phyloP scores from a whole-genome alignment of 1,140 invertebrate genomes.

The Colletes gigas region DNA sequence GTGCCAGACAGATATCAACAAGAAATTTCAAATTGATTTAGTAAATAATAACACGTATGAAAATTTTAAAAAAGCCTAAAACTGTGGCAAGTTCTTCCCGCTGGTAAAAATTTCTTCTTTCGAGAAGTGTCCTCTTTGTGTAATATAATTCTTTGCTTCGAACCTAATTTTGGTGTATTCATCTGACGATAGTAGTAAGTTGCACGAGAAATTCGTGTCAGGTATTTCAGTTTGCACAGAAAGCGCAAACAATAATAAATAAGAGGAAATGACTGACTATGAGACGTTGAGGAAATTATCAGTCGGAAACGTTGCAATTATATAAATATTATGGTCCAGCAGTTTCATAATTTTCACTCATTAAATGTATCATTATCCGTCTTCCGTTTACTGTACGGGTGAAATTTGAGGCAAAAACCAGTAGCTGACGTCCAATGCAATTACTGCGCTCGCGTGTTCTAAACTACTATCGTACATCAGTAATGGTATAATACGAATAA shows the following conservation, averaged over 20 bases:
- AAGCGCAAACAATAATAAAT: not conserved
- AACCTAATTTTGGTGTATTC: too few relatives aligned
- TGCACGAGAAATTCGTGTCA: not conserved
- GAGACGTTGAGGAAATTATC: slow-evolving; percentile 1
- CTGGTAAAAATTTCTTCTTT: too few relatives aligned
- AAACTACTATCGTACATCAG: slow-evolving; percentile 15
- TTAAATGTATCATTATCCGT: slow-evolving; percentile 34
- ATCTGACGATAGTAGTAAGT: too few relatives aligned
- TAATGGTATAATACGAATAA: not conserved
- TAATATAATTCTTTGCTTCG: too few relatives aligned
- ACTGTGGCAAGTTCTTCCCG: too few relatives aligned
- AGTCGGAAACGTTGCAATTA: slow-evolving; percentile 40
- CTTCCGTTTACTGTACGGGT: slow-evolving; percentile 42
- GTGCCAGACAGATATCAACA: not conserved
- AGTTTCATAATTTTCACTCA: slow-evolving; percentile 29
- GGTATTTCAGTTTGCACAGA: not conserved
- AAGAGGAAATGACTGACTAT: not conserved
- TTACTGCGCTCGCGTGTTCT: slow-evolving; percentile 1
- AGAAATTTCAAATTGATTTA: too few relatives aligned
- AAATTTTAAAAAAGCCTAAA: too few relatives aligned
- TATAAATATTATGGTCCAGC: slow-evolving; percentile 38
- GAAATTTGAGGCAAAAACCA: slow-evolving; percentile 35
- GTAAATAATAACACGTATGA: too few relatives aligned
- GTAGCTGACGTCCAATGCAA: slow-evolving; percentile 4
- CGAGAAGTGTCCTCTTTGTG: too few relatives aligned